Evolutionary conservation across 64 coral and sea anemone genomes (phyloP).

Genomic region (Actinia equina): DNA sequence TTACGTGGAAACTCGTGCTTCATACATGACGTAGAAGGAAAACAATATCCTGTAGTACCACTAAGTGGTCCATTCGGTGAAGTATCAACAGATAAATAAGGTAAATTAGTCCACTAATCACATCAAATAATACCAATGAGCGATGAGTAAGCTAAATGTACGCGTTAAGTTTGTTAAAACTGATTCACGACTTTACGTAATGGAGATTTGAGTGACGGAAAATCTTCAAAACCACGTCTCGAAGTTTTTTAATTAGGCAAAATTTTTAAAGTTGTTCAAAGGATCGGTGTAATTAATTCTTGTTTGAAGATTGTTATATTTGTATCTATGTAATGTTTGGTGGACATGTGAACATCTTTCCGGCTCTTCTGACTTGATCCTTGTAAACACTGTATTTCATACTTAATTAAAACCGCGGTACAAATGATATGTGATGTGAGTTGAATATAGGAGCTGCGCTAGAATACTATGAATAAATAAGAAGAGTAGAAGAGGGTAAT

Average conservation of each 20-base stretch:
- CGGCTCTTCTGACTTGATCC: neutral
- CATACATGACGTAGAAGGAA: no score
- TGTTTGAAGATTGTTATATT: neutral
- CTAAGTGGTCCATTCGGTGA: no score
- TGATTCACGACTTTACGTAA: neutral
- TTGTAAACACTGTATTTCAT: neutral
- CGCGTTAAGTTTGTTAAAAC: neutral
- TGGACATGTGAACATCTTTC: neutral
- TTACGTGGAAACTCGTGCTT: no score
- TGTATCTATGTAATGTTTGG: neutral
- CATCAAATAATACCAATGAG: no score
- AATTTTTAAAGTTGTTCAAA: neutral
- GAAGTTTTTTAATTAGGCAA: neutral
- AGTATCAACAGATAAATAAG: no score
- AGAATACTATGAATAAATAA: no score
- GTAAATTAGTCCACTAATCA: no score
- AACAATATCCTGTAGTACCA: no score
- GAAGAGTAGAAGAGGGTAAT: neutral
- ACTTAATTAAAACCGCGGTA: neutral
- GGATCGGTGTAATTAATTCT: no score
- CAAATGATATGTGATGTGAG: no score
- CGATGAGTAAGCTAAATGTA: no score
- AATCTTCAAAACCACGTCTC: neutral
- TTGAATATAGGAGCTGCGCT: neutral
- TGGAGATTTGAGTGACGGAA: neutral